Conservation (phyloP, 2,113 vertebrate species). For the Eretmodus cyanostictus region DNA sequence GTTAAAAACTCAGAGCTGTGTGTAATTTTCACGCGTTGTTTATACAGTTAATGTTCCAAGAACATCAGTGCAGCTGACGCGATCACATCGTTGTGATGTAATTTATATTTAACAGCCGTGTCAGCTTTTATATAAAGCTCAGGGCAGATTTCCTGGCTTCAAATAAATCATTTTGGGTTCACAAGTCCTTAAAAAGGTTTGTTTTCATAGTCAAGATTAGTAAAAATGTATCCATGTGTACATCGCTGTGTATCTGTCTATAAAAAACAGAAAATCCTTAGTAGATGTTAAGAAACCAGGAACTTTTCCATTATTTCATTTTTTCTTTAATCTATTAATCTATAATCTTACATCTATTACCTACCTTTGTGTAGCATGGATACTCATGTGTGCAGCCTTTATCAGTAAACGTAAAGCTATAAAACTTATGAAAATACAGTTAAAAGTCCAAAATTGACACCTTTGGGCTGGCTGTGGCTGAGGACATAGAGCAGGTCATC, state of each 20-base stretch:
- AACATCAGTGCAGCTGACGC: rapidly evolving
- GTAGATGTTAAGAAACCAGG: neutral
- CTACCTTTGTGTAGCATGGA: neutral
- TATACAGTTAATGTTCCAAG: neutral
- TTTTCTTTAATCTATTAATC: neutral
- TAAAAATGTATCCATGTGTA: neutral
- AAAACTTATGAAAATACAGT: neutral
- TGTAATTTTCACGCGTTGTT: neutral
- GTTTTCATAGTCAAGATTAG: neutral
- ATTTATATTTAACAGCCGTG: neutral
- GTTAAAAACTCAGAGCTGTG: neutral
- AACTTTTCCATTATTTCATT: neutral
- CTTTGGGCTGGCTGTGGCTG: neutral
- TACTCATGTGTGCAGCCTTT: neutral
- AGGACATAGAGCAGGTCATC: neutral
- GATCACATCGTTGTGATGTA: neutral
- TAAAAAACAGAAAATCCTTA: rapidly evolving
- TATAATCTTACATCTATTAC: neutral
- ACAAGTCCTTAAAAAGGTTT: neutral
- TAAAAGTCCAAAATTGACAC: neutral
- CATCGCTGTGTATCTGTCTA: neutral
- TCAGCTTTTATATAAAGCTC: neutral
- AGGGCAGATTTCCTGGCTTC: neutral
- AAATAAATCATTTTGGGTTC: neutral
- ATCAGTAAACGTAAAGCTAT: neutral